A percentile compares a stretch with the other conserved stretches of the same genome.
These are phyloP conservation scores for Stichodactyla mertensii DNA, from an alignment of 64 coral and sea anemone genomes.

Conservation along the genomic window DNA sequence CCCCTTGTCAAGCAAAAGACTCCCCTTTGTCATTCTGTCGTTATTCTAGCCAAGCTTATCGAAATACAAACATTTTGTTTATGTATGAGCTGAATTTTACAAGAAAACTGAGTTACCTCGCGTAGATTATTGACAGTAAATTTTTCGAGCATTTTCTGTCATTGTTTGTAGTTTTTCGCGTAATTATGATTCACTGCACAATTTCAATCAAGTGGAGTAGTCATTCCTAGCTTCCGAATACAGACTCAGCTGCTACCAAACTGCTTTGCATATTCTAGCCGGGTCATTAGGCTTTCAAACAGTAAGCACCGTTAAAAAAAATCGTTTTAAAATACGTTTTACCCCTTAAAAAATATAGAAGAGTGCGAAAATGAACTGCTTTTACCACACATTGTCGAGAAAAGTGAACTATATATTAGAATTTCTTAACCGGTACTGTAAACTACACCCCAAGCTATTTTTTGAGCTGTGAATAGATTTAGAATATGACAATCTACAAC, in stretches of 20 bases:
- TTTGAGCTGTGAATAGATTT: background rate
- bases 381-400: background rate
- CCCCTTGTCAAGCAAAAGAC: background rate
- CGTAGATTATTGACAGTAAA: background rate
- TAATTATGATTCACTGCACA: background rate
- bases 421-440: background rate
- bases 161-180: background rate
- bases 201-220: slow-evolving; percentile 5
- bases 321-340: background rate
- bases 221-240: background rate
- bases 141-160: background rate
- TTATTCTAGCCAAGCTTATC: background rate
- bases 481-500: background rate
- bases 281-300: background rate
- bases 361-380: background rate
- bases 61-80: background rate
- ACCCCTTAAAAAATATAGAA: background rate
- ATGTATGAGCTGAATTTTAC: background rate
- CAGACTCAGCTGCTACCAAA: background rate
- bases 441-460: background rate
- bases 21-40: background rate
- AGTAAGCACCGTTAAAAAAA: background rate
- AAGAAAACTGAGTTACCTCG: no score
- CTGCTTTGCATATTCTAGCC: background rate
- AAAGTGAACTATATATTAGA: background rate